These are phyloP conservation scores for Teleogryllus oceanicus DNA, from an alignment of 2,888 invertebrate genomes.

Conservation along the genomic window DNA sequence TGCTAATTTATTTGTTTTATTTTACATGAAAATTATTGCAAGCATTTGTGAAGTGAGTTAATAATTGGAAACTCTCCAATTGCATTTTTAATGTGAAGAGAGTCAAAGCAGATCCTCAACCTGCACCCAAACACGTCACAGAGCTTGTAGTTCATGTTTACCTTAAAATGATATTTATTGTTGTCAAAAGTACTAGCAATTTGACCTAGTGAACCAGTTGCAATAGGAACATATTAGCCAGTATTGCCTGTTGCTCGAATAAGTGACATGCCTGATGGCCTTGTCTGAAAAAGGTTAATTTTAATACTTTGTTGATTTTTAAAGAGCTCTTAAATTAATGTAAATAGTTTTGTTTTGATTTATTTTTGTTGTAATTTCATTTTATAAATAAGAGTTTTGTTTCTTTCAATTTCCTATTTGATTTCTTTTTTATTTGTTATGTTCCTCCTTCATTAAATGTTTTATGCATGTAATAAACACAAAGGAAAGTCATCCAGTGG, in stretches of 20 bases:
- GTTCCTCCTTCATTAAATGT: slow-evolving; percentile 35
- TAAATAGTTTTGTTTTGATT: slow-evolving; percentile 73
- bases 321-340: slow-evolving; percentile 65
- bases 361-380: slow-evolving; percentile 72
- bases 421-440: slow-evolving; percentile 51
- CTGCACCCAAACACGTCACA: slow-evolving; percentile 18
- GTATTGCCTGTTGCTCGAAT: slow-evolving; percentile 7
- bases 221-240: neutral
- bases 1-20: slow-evolving; percentile 40
- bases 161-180: slow-evolving; percentile 44
- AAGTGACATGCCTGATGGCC: slow-evolving; percentile 8
- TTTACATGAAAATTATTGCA: slow-evolving; percentile 33
- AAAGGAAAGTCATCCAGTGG: slow-evolving; percentile 34
- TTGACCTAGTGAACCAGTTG: slow-evolving; percentile 20
- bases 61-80: neutral
- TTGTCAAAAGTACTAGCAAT: slow-evolving; percentile 45
- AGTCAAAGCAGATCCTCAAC: slow-evolving; percentile 22
- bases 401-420: slow-evolving; percentile 62
- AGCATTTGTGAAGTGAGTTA: slow-evolving; percentile 18
- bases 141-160: slow-evolving; percentile 18
- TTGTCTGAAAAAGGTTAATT: slow-evolving; percentile 24
- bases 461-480: slow-evolving; percentile 25
- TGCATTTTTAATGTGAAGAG: neutral
- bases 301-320: slow-evolving; percentile 36
- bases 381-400: slow-evolving; percentile 66